phyloP scores from a whole-genome alignment of 92 coral and sea anemone genomes.

The Epizoanthus stellaris region DNA sequence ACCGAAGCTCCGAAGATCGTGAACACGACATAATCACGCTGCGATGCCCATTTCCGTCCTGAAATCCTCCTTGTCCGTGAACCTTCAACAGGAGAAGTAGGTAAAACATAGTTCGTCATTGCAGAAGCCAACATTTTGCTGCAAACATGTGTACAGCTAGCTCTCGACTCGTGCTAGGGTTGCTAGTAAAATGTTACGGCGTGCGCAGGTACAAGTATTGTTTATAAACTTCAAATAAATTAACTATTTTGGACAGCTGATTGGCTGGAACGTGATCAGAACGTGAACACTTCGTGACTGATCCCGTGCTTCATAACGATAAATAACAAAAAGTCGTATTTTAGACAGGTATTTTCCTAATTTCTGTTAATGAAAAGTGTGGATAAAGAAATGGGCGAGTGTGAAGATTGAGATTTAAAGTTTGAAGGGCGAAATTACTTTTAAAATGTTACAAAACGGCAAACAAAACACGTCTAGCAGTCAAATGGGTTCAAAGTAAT shows the following conservation, averaged over 20 bases:
- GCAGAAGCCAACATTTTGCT: constrained; percentile 6
- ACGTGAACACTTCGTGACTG: constrained; percentile 21
- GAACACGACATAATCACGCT: constrained; percentile 26
- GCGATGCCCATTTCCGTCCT: constrained; percentile 27
- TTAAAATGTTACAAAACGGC: too few species aligned
- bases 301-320: background rate
- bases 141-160: background rate
- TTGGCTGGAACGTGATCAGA: constrained; percentile 3
- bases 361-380: background rate
- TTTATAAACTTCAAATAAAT: background rate
- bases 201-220: constrained; percentile 23
- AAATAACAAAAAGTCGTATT: background rate
- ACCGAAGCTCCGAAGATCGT: constrained; percentile 97
- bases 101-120: constrained; percentile 17
- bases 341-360: background rate
- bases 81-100: constrained; percentile 32
- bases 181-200: too few species aligned
- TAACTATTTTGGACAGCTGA: background rate
- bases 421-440: too few species aligned
- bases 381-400: background rate
- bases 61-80: constrained; percentile 25
- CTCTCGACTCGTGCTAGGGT: background rate
- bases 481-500: too few species aligned
- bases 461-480: too few species aligned
- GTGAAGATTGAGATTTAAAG: too few species aligned